A percentile compares a stretch with the other conserved stretches of the same genome.
Evolutionary conservation across 2,113 vertebrate genomes (phyloP).

Genomic region (Lutjanus erythropterus): DNA sequence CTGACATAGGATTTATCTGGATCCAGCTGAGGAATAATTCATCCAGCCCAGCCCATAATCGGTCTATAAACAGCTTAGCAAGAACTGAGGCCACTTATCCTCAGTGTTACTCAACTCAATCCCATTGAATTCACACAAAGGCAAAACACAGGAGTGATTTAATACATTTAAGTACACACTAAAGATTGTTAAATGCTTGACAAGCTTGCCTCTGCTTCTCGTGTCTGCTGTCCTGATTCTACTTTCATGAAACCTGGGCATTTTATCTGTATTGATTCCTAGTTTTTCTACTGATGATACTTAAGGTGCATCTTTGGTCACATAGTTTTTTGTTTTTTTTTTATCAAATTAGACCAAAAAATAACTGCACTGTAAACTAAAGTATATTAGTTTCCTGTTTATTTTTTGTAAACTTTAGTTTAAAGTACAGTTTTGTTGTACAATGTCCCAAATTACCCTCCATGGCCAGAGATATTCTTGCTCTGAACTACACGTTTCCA

Average conservation of each 20-base stretch:
- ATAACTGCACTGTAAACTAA: too few relatives aligned
- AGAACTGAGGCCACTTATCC: constrained; percentile 1
- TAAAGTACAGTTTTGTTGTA: too few relatives aligned
- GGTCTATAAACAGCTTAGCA: neutral
- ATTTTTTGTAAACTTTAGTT: too few relatives aligned
- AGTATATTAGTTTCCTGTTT: too few relatives aligned
- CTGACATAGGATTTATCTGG: constrained; percentile 1
- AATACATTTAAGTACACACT: constrained; percentile 19
- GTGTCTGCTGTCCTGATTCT: neutral
- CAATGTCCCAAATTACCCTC: too few relatives aligned
- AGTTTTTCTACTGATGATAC: neutral
- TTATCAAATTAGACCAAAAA: too few relatives aligned
- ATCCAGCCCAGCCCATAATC: constrained; percentile 12
- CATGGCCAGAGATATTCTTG: too few relatives aligned
- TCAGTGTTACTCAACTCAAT: constrained; percentile 13
- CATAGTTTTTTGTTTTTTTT: too few relatives aligned
- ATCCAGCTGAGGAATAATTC: constrained; percentile 35
- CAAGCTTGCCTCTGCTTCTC: neutral
- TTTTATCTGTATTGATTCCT: constrained; percentile 11
- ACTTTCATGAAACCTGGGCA: neutral
- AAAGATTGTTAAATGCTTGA: constrained; percentile 14
- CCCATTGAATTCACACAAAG: neutral
- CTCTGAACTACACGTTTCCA: too few relatives aligned
- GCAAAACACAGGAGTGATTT: constrained; percentile 3
- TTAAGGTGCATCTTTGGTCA: neutral